Evolutionary conservation across 2,888 invertebrate species (phyloP), one percentile per base, ranked within the genome.

Genomic region (Nebria brevicollis): DNA sequence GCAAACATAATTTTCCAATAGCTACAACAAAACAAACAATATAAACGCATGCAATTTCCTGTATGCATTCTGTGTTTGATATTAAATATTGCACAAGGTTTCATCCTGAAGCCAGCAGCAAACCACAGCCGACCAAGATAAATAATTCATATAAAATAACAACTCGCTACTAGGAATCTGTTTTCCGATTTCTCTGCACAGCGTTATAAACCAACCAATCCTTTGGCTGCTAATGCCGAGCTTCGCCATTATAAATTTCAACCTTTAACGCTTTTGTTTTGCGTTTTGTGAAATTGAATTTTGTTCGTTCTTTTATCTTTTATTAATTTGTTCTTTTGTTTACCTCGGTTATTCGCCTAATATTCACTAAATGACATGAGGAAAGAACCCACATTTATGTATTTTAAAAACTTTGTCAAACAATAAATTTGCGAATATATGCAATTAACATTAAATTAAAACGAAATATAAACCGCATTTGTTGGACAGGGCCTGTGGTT

Each of bases 1-100:
- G 70, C 72, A 77, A 77, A 77, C 77, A 77, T 77, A 77, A 77
- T 77, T 77, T 77, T 77, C 77, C 72, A 64, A 77, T 77, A 70
- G 77, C 72, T 77, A 77, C 72, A 77, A 72, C 72, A 34, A 34
- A 34, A 72, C 68, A 77, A 77, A 77, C 77, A 77, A 70, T 77
- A 72, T 77, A 72, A 77, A 77, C 72, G 72, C 77, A 65, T 72
- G 68, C 72, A 77, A 77, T 77, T 65, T 65, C 72, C 72, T 77
- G 77, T 77, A 72, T 77, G 66, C 77, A 77, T 41, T 77, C 64
- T 64, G 72, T 77, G 77, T 77, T 77, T 77, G 77, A 77, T 77
- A 77, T 77, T 77, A 77, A 77, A 77, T 77, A 77, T 77, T 77
- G 77, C 77, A 64, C 26, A 25, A 65, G 65, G 65, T 34, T n/a